A percentile compares a stretch with the other conserved stretches of the same genome.
These are phyloP conservation scores for Oryzias sinensis DNA, from an alignment of 2,797 vertebrate species.

Conservation along the genomic window DNA sequence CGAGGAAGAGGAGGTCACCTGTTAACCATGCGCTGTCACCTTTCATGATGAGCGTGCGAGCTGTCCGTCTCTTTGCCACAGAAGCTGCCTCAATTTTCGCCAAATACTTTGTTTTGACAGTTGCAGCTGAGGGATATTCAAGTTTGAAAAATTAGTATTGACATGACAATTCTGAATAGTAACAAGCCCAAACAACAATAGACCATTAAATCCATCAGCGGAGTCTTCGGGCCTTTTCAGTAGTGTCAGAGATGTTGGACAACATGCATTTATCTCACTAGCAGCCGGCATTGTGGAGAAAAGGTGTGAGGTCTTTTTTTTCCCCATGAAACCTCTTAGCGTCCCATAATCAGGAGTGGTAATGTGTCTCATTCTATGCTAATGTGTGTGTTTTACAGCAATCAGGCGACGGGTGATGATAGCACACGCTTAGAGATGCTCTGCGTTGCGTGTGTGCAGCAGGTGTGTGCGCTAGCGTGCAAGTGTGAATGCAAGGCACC, in stretches of 20 bases:
- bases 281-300: slow-evolving; percentile 75
- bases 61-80: slow-evolving; percentile 17
- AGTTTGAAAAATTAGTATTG: slow-evolving; percentile 66
- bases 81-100: slow-evolving; percentile 20
- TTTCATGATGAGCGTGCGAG: slow-evolving; percentile 18
- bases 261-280: slow-evolving; percentile 79
- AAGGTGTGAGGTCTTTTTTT: slow-evolving; percentile 77
- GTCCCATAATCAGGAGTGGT: slow-evolving; percentile 79
- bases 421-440: slow-evolving; percentile 74
- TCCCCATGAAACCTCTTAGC: slow-evolving; percentile 76
- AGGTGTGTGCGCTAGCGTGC: slow-evolving; percentile 47
- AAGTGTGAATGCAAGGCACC: slow-evolving; percentile 78
- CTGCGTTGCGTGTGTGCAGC: slow-evolving; percentile 44
- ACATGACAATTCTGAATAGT: slow-evolving; percentile 64
- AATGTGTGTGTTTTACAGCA: slow-evolving; percentile 83
- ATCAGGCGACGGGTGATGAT: slow-evolving; percentile 81
- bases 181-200: slow-evolving; percentile 67
- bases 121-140: slow-evolving; percentile 25
- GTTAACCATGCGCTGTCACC: slow-evolving; percentile 43
- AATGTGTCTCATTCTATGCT: slow-evolving; percentile 82
- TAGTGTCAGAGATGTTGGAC: slow-evolving; percentile 69
- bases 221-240: slow-evolving; percentile 76
- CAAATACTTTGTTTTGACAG: slow-evolving; percentile 58
- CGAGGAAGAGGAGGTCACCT: slow-evolving; percentile 55
- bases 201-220: slow-evolving; percentile 76